phyloP scores from a whole-genome alignment of 2,113 vertebrate genomes.

The Bothrops jararaca region DNA sequence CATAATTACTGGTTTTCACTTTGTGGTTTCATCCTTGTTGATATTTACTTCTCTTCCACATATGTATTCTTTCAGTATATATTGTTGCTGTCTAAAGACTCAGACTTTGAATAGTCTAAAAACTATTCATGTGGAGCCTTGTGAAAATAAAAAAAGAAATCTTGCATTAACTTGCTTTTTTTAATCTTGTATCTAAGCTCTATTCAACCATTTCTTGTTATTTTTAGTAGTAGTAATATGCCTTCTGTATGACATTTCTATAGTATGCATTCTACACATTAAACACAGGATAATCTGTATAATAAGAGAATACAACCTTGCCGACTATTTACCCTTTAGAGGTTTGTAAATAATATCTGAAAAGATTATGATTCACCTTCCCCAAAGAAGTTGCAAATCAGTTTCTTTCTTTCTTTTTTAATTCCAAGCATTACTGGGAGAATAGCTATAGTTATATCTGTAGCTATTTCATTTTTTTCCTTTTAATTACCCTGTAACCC shows the following conservation, averaged over 20 bases:
- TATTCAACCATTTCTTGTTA: background rate
- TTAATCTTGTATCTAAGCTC: background rate
- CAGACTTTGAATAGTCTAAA: background rate
- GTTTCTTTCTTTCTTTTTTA: background rate
- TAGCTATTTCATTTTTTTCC: background rate
- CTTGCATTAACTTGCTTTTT: background rate
- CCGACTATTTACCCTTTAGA: background rate
- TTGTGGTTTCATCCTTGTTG: background rate
- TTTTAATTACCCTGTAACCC: background rate
- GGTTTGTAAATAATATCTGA: background rate
- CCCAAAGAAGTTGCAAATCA: background rate
- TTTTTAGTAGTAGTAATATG: background rate
- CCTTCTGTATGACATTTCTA: background rate
- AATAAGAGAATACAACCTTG: background rate
- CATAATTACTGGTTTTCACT: background rate
- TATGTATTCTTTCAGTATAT: background rate
- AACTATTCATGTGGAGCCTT: background rate
- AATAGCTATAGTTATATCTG: background rate
- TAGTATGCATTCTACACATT: background rate
- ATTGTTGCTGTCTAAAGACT: background rate
- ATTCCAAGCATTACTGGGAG: background rate
- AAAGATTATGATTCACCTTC: background rate
- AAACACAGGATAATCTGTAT: background rate
- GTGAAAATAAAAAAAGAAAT: background rate
- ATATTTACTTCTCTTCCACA: background rate